A percentile compares a stretch with the other conserved stretches of the same genome.
Conservation (phyloP, 2,113 vertebrate species). For the Ctenodactylus gundi region DNA sequence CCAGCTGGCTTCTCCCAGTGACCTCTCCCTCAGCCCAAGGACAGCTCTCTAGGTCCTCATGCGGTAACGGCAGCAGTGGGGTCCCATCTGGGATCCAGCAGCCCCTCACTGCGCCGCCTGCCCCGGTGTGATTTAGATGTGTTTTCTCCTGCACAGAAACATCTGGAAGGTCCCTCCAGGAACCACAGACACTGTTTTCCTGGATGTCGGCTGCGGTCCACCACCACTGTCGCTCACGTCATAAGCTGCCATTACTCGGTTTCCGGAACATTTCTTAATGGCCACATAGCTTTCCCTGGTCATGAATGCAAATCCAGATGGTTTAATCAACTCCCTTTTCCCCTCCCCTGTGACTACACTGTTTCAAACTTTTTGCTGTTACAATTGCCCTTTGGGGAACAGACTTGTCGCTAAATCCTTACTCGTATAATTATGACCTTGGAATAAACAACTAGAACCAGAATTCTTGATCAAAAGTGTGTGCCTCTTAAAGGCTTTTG, state of each 20-base stretch:
- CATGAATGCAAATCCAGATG: not conserved
- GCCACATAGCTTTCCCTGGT: not conserved
- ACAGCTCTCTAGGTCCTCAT: rapidly evolving
- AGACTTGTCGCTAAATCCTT: slow-evolving; percentile 52
- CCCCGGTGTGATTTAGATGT: not conserved
- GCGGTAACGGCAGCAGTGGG: too few species aligned
- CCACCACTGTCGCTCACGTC: too few species aligned
- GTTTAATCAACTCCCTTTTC: not conserved
- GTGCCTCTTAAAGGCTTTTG: slow-evolving; percentile 11
- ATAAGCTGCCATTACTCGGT: not conserved
- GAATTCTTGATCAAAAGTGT: slow-evolving; percentile 45
- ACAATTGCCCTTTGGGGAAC: slow-evolving; percentile 56
- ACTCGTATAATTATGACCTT: slow-evolving; percentile 64
- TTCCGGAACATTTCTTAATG: not conserved
- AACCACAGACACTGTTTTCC: not conserved
- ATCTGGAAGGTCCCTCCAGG: not conserved
- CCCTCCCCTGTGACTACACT: not conserved
- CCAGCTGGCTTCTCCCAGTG: not conserved
- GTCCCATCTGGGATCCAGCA: not conserved
- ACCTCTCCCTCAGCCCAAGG: not conserved
- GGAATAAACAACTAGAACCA: slow-evolving; percentile 46
- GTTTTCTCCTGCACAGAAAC: not conserved
- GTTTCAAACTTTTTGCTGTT: slow-evolving; percentile 43
- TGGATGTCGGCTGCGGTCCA: not conserved
- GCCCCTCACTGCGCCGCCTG: not conserved